These are phyloP conservation scores for Colletes gigas DNA, from an alignment of 1,140 invertebrate genomes.

Conservation along the genomic window DNA sequence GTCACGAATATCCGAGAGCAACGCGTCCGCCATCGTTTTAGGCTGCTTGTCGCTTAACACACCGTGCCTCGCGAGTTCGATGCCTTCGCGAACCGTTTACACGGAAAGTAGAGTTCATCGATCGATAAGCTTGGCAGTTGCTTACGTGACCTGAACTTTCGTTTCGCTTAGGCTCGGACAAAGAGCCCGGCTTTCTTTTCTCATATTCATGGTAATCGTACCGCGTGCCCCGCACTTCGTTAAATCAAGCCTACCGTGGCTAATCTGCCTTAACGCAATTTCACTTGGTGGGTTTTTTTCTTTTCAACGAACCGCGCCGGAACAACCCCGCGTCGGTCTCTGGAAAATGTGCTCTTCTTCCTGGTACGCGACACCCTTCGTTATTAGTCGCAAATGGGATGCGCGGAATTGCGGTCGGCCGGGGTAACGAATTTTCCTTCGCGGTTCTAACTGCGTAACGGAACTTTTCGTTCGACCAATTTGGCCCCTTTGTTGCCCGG, in stretches of 20 bases:
- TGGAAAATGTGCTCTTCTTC: background rate
- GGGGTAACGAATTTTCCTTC: conserved; percentile 22
- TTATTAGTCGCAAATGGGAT: conserved; percentile 45
- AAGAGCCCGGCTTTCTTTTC: conserved; percentile 52
- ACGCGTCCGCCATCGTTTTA: conserved; percentile 13
- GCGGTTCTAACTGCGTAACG: background rate
- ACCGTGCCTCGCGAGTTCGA: conserved; percentile 1
- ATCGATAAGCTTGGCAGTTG: conserved; percentile 44
- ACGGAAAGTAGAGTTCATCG: conserved; percentile 64
- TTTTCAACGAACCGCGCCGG: conserved; percentile 32
- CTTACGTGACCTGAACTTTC: conserved; percentile 66
- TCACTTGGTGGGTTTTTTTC: conserved; percentile 50
- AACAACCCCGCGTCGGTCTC: background rate
- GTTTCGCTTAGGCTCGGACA: conserved; percentile 45
- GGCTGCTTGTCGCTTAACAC: conserved; percentile 26
- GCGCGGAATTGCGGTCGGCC: conserved; percentile 37
- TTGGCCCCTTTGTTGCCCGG: conserved; percentile 20
- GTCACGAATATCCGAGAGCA: conserved; percentile 19
- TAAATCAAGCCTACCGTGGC: conserved; percentile 63
- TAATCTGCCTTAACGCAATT: conserved; percentile 65
- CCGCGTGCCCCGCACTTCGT: conserved; percentile 49
- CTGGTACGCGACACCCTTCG: conserved; percentile 15
- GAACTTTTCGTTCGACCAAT: conserved; percentile 38
- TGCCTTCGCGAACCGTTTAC: conserved; percentile 54
- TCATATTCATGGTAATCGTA: conserved; percentile 64